phyloP scores from a whole-genome alignment of 2,888 invertebrate genomes.

The Nasonovia ribisnigri region DNA sequence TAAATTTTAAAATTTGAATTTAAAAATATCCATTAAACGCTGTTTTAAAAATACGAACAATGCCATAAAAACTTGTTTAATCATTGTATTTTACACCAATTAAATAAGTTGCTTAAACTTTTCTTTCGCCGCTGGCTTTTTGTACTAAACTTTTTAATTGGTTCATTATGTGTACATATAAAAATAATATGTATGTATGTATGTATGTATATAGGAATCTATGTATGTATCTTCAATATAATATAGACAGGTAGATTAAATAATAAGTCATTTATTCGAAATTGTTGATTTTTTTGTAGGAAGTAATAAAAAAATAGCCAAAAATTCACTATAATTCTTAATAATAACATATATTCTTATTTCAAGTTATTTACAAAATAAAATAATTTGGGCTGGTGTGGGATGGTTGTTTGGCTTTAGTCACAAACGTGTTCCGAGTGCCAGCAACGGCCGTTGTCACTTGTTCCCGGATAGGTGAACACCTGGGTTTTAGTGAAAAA shows the following conservation, averaged over 20 bases:
- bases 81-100: conserved; percentile 33
- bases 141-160: conserved; percentile 41
- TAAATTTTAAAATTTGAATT: not conserved
- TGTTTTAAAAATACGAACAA: not conserved
- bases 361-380: not conserved
- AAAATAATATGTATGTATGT: not conserved
- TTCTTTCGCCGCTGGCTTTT: not conserved
- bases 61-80: conserved; percentile 25
- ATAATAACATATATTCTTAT: not conserved
- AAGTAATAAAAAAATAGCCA: not conserved
- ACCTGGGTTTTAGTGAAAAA: too few species aligned
- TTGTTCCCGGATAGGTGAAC: too few species aligned
- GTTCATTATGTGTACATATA: conserved; percentile 7
- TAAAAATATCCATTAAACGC: not conserved
- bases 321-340: not conserved
- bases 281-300: not conserved
- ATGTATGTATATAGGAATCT: not conserved
- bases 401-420: too few species aligned
- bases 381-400: not conserved
- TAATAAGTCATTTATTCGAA: not conserved
- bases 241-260: not conserved
- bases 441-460: too few species aligned
- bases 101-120: conserved; percentile 23
- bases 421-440: too few species aligned
- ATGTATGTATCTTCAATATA: not conserved